Evolutionary conservation across 2,888 invertebrate genomes (phyloP).

Genomic region (Hydrotaea cyrtoneurina): DNA sequence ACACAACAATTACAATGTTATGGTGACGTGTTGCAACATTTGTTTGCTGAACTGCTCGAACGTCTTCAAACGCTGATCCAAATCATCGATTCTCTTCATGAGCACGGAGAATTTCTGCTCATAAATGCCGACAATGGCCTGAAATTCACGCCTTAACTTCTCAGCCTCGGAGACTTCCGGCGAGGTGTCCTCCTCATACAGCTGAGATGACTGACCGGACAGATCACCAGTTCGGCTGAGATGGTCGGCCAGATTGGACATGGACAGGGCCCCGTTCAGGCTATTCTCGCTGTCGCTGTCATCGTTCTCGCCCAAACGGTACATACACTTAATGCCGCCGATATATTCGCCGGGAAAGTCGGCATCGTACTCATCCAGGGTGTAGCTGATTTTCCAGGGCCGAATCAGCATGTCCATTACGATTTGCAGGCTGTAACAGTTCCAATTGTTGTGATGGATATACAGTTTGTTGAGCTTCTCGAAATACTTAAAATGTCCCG

Average conservation of each 20-base stretch:
- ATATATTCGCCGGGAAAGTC: conserved; percentile 76
- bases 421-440: conserved; percentile 74
- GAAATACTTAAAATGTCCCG: conserved; percentile 70
- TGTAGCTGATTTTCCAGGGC: conserved; percentile 72
- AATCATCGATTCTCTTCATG: conserved; percentile 65
- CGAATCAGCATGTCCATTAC: conserved; percentile 75
- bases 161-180: conserved; percentile 68
- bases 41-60: too few species aligned
- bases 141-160: conserved; percentile 73
- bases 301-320: conserved; percentile 69
- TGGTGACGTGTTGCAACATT: too few species aligned
- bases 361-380: conserved; percentile 69
- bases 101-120: conserved; percentile 73
- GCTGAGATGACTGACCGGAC: not conserved
- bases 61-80: conserved; percentile 68
- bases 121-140: conserved; percentile 73
- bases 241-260: not conserved
- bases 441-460: conserved; percentile 77
- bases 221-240: not conserved
- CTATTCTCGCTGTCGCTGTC: not conserved
- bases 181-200: not conserved
- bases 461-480: conserved; percentile 74
- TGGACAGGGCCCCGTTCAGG: not conserved
- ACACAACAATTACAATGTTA: too few species aligned
- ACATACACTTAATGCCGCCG: conserved; percentile 77